Evolutionary conservation across 2,113 vertebrate species (phyloP).

Genomic region (Gallinago paraguaiae): DNA sequence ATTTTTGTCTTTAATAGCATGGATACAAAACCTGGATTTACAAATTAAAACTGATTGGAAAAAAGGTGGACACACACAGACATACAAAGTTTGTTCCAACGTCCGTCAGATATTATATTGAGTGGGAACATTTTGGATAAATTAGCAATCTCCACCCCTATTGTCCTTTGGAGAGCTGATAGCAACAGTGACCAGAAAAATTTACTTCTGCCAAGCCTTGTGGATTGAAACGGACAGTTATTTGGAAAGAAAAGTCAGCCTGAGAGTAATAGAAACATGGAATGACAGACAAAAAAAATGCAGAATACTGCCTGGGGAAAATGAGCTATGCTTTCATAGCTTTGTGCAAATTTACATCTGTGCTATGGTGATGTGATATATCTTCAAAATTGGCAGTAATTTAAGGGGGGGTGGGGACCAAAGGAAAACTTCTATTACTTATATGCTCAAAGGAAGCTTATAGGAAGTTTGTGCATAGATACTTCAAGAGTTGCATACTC

Average conservation of each 20-base stretch:
- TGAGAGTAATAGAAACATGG: background rate
- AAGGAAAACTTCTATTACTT: background rate
- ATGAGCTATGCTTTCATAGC: slow-evolving; percentile 40
- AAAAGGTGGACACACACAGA: background rate
- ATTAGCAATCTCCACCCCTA: background rate
- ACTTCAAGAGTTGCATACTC: background rate
- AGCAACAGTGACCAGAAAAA: background rate
- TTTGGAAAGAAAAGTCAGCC: background rate
- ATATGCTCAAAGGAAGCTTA: background rate
- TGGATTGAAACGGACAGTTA: slow-evolving; percentile 11
- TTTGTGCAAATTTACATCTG: slow-evolving; percentile 50
- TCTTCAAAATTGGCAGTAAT: background rate
- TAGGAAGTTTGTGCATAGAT: background rate
- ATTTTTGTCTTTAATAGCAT: background rate
- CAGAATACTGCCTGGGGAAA: slow-evolving; percentile 25
- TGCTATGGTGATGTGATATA: background rate
- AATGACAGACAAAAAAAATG: slow-evolving; percentile 64
- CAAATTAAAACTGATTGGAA: background rate
- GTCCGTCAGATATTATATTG: background rate
- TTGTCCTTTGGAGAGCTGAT: background rate
- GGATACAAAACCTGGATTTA: background rate
- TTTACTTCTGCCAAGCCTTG: slow-evolving; percentile 31
- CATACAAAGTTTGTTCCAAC: background rate
- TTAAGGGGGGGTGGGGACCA: background rate
- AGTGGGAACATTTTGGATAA: slow-evolving; percentile 9